These are phyloP conservation scores for Eucera pruinosa DNA, from an alignment of 2,888 invertebrate genomes.

Conservation along the genomic window DNA sequence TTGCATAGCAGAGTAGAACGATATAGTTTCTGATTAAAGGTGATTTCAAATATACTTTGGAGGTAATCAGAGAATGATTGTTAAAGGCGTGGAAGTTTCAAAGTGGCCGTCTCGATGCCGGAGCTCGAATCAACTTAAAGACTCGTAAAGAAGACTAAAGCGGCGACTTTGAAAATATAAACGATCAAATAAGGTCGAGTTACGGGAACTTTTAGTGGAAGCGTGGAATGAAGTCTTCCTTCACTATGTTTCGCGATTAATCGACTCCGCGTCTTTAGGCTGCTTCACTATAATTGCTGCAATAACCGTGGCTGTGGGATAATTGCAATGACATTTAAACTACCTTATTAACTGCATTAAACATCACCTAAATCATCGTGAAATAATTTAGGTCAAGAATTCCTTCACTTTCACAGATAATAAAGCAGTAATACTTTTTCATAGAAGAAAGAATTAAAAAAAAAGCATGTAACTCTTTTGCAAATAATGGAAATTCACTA, in stretches of 20 bases:
- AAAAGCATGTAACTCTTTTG: too few relatives aligned
- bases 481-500: too few relatives aligned
- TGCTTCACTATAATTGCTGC: background rate
- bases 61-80: background rate
- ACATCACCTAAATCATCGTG: too few relatives aligned
- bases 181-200: constrained; percentile 2
- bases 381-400: too few relatives aligned
- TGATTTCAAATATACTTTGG: too few relatives aligned
- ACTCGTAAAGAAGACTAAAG: background rate
- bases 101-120: background rate
- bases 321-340: background rate
- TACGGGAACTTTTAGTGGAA: constrained; percentile 18
- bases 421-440: too few relatives aligned
- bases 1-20: too few relatives aligned
- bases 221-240: constrained; percentile 1
- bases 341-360: background rate
- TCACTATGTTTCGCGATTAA: constrained; percentile 4
- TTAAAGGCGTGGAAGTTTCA: background rate
- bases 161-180: constrained; percentile 16
- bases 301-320: background rate
- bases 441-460: too few relatives aligned
- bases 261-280: background rate
- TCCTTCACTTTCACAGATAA: too few relatives aligned
- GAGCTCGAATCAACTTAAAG: background rate
- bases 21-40: too few relatives aligned